Evolutionary conservation across 2,888 invertebrate species (phyloP).

Genomic region (Protodeltote pygarga): DNA sequence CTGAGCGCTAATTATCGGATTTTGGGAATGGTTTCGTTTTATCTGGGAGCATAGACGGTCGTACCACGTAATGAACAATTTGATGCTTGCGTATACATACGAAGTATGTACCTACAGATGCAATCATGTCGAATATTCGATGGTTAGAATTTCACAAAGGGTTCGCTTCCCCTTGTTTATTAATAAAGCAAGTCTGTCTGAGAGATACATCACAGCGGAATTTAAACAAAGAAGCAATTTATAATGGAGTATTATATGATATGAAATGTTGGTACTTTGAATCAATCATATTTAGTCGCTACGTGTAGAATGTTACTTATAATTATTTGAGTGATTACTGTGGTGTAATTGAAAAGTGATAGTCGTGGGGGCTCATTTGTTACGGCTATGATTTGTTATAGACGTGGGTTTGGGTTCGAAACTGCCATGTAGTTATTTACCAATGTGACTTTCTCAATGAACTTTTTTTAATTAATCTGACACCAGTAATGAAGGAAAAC

Average conservation of each 20-base stretch:
- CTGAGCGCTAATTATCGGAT: constrained; percentile 57
- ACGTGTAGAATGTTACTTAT: too few species aligned
- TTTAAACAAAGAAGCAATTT: constrained; percentile 13
- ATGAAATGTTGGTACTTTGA: constrained; percentile 6
- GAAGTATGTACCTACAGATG: constrained; percentile 12
- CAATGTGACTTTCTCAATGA: too few species aligned
- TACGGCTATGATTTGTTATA: too few species aligned
- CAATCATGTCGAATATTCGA: constrained; percentile 40
- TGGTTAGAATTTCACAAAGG: constrained; percentile 38
- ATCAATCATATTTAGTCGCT: neutral
- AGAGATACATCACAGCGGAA: constrained; percentile 20
- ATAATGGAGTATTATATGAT: neutral
- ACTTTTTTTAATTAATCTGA: too few species aligned
- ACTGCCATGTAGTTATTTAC: too few species aligned
- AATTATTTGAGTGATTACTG: too few species aligned
- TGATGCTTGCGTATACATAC: constrained; percentile 12
- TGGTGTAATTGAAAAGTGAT: too few species aligned
- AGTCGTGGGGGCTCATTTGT: too few species aligned
- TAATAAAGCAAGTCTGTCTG: constrained; percentile 36
- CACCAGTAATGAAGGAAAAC: too few species aligned
- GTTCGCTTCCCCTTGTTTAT: constrained; percentile 33
- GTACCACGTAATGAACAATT: constrained; percentile 44
- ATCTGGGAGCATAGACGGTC: constrained; percentile 32
- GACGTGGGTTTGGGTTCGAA: too few species aligned
- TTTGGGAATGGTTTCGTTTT: constrained; percentile 49